Conservation (phyloP, 2,888 invertebrate species). For the Drosophila aldrichi region DNA sequence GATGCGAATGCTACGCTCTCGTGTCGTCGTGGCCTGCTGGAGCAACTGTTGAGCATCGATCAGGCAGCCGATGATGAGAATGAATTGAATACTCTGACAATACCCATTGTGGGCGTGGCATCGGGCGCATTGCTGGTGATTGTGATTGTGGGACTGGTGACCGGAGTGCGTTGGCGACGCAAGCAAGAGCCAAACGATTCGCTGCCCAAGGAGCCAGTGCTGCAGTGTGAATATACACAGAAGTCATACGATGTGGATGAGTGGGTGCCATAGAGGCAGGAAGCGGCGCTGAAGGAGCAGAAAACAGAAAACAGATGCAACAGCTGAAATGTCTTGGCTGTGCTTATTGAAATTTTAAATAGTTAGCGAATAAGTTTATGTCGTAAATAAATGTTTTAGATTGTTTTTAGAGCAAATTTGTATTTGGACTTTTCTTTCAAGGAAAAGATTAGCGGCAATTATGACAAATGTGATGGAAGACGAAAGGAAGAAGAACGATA, state of each 20-base stretch:
- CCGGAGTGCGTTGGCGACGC: slow-evolving; percentile 28
- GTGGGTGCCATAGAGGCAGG: slow-evolving; percentile 56
- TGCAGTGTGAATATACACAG: slow-evolving; percentile 64
- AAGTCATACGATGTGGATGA: slow-evolving; percentile 67
- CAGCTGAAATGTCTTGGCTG: slow-evolving; percentile 42
- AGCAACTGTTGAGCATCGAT: slow-evolving; percentile 57
- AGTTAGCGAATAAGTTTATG: slow-evolving; percentile 44
- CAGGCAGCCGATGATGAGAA: slow-evolving; percentile 62
- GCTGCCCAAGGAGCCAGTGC: slow-evolving; percentile 38
- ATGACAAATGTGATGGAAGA: background rate
- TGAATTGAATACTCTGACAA: slow-evolving; percentile 58
- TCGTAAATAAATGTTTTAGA: slow-evolving; percentile 47
- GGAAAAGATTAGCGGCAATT: background rate
- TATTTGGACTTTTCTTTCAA: background rate
- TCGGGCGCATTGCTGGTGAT: slow-evolving; percentile 51
- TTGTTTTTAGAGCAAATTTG: slow-evolving; percentile 23
- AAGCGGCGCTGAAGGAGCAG: background rate
- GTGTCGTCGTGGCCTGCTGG: slow-evolving; percentile 53
- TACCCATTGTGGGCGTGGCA: slow-evolving; percentile 66
- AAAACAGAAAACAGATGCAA: background rate
- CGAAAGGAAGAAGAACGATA: no score
- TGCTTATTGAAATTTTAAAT: slow-evolving; percentile 60
- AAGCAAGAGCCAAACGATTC: background rate
- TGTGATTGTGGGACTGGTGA: slow-evolving; percentile 46
- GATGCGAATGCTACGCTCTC: slow-evolving; percentile 10